Evolutionary conservation across 2,797 vertebrate genomes (phyloP), one percentile per base, ranked within the genome.

Genomic region (Carcharodon carcharias): DNA sequence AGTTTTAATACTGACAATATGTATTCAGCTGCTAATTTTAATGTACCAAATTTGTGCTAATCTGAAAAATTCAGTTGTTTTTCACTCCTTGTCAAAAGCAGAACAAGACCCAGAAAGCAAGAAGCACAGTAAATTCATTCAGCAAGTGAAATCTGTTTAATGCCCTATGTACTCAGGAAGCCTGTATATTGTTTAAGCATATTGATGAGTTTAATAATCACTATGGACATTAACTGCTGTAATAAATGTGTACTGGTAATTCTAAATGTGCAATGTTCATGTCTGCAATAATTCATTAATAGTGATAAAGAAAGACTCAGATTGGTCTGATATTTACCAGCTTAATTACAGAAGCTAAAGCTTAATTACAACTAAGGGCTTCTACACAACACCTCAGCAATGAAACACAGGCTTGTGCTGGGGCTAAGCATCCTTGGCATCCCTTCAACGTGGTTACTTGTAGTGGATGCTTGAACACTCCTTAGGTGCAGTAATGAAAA

Each of bases 201-300:
- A 95, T 54, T 77, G 94, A 95, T 95, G 94, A 73, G 69, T 95
- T 95, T 56, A 95, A 56, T 58, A 95, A 95, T 73, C 45, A 56
- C 94, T 7, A 9, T 73, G 31, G 94, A 73, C 67, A 95, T 56
- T 56, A 77, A 95, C 45, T 73, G 12, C 69, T 77, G 67, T 18
- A 95, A 95, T 73, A 56, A 73, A 71, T 56, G 94, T 54, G 50
- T n/a, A 21, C 67, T 77, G 67, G 45, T 56, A 95, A 95, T 95
- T 73, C 40, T 28, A 77, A 73, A 73, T 71, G 88, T 93, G 31
- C 63, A 56, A 35, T 21, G 31, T 95, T 56, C 40, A 69, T 56
- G 69, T 73, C 50, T 35, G 50, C 77, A 69, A 56, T 95, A 73
- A 77, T 73, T 95, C 69, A 95, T 71, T 73, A 95, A n/a, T 73